Conservation (phyloP, 2,888 invertebrate species). For the Patella depressa region DNA sequence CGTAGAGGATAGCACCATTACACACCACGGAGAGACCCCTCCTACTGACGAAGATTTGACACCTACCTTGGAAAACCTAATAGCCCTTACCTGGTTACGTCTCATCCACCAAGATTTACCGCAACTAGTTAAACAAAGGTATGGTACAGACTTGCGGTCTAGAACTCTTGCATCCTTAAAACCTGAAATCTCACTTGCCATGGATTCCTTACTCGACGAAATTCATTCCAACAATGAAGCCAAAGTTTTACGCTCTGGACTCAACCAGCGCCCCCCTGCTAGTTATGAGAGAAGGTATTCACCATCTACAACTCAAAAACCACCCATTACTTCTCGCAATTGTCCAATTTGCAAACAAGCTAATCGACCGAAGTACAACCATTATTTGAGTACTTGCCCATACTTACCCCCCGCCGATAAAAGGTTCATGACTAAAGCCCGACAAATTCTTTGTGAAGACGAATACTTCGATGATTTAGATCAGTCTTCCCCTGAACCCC, state of each 20-base stretch:
- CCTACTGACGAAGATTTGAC: constrained; percentile 32
- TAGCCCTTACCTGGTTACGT: constrained; percentile 38
- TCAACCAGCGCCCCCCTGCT: neutral
- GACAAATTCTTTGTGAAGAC: constrained; percentile 15
- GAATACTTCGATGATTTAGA: no score
- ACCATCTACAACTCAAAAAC: neutral
- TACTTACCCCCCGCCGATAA: constrained; percentile 32
- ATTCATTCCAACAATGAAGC: constrained; percentile 27
- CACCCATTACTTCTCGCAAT: neutral
- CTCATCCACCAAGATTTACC: constrained; percentile 37
- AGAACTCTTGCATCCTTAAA: constrained; percentile 41
- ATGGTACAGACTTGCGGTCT: constrained; percentile 37
- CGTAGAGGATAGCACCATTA: constrained; percentile 35
- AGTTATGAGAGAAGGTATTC: neutral
- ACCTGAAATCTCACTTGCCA: constrained; percentile 42
- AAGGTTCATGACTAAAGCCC: constrained; percentile 24
- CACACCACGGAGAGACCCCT: constrained; percentile 37
- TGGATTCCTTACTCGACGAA: constrained; percentile 39
- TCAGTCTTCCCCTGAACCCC: no score
- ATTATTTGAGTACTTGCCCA: constrained; percentile 32
- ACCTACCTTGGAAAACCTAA: constrained; percentile 41
- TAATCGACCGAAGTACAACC: constrained; percentile 15
- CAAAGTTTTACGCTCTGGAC: constrained; percentile 28
- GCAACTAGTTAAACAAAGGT: constrained; percentile 38
- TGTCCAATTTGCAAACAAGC: constrained; percentile 38